Conservation (phyloP, 2,888 invertebrate species). For the Hypomecis atomaria region DNA sequence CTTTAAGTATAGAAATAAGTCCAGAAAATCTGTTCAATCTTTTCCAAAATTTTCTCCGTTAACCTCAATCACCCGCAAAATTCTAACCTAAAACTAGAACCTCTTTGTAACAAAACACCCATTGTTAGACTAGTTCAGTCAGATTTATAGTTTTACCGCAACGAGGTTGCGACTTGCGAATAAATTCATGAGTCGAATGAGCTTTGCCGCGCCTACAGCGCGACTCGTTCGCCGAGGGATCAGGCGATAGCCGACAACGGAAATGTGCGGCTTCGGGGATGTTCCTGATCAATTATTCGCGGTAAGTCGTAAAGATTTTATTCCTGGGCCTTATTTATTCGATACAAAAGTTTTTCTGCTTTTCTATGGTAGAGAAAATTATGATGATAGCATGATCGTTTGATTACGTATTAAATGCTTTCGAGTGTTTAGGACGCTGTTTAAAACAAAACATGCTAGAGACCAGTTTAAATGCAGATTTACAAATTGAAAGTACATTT, state of each 20-base stretch:
- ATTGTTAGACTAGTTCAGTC: conserved; percentile 30
- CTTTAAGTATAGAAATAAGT: neutral
- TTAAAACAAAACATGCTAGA: no score
- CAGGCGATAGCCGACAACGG: conserved; percentile 40
- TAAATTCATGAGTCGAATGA: conserved; percentile 68
- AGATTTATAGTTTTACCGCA: conserved; percentile 48
- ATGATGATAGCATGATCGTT: no score
- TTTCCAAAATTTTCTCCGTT: neutral
- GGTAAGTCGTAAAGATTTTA: conserved; percentile 24
- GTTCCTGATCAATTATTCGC: conserved; percentile 39
- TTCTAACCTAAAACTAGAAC: conserved; percentile 17
- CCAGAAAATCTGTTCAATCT: neutral
- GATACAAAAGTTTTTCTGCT: no score
- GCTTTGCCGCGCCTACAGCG: conserved; percentile 55
- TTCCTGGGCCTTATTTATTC: conserved; percentile 5
- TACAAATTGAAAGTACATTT: no score
- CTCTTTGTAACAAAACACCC: conserved; percentile 28
- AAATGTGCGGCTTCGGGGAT: conserved; percentile 35
- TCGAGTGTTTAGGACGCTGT: no score
- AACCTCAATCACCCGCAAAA: conserved; percentile 8
- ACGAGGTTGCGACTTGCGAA: conserved; percentile 54
- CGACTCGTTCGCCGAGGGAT: conserved; percentile 55
- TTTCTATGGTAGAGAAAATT: no score
- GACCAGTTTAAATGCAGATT: no score
- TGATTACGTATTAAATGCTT: no score